Conservation (phyloP, 2,888 invertebrate genomes). For the Drosophila siamana region DNA sequence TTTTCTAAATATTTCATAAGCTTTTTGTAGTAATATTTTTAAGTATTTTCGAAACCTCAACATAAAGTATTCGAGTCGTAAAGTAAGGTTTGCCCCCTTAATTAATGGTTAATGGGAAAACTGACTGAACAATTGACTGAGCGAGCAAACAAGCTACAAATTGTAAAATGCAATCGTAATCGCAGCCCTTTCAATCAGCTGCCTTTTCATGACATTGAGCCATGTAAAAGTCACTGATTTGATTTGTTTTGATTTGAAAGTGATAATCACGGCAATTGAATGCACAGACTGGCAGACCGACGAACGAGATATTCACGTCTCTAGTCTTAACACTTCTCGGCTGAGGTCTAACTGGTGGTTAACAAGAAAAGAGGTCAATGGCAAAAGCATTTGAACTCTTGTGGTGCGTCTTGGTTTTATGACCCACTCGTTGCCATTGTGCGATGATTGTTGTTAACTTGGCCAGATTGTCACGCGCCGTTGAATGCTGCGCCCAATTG, state of each 20-base stretch:
- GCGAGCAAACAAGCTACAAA: constrained; percentile 24
- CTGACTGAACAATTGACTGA: constrained; percentile 15
- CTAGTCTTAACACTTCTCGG: constrained; percentile 7
- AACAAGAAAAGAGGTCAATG: constrained; percentile 72
- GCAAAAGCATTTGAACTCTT: constrained; percentile 79
- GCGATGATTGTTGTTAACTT: constrained; percentile 31
- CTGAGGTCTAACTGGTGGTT: constrained; percentile 9
- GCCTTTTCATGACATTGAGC: constrained; percentile 61
- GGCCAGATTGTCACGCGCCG: constrained; percentile 69
- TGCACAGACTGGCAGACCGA: constrained; percentile 10
- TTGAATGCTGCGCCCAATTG: constrained; percentile 63
- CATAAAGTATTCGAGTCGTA: background rate
- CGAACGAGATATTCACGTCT: background rate
- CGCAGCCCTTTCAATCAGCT: constrained; percentile 48
- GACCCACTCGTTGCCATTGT: constrained; percentile 33
- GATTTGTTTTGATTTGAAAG: constrained; percentile 56
- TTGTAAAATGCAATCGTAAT: constrained; percentile 41
- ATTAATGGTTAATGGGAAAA: constrained; percentile 39
- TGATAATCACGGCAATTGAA: constrained; percentile 59
- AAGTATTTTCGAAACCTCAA: constrained; percentile 1
- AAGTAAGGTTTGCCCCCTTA: background rate
- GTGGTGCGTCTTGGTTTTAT: constrained; percentile 44
- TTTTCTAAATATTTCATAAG: no score
- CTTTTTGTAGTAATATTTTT: background rate
- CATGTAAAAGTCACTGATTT: constrained; percentile 39